Base-by-base conservation (phyloP, 2,797 vertebrate genomes). In the Danio tinwini region DNA sequence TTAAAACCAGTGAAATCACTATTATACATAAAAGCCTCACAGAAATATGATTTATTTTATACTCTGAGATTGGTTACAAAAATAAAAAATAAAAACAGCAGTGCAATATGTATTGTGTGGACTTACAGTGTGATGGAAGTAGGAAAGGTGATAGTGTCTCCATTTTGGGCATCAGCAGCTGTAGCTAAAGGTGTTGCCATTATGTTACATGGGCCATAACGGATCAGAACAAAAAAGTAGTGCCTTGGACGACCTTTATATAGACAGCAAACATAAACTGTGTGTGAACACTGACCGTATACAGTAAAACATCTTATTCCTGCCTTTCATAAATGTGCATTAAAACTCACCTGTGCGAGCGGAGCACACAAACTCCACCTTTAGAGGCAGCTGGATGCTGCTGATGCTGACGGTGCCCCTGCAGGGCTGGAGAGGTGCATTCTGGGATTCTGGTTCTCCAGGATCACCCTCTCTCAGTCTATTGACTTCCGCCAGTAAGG, bases 201-300 rank as follows among this genome's bases (percentile, higher is more conserved):
- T 17, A 95, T 91, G 85, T 94, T 93, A 86, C 89, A 90, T 6
- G 91, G 85, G 0, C 94, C 95, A 3, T 93, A 94, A 47, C 93
- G 94, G 75, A 95, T 92, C 78, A 95, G 90, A 50, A 95, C 62
- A 19, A 95, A 93, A 81, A 95, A 95, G 85, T 93, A 95, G 88
- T 95, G 93, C 71, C 91, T 93, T 0, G 92, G 92, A 0, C 88
- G 88, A 62, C 92, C 94, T 95, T 58, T 10, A 44, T 8, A 52
- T n/a, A 74, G 2, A 68, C 1, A 68, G 17, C 14, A 67, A 45
- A 58, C 45, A 53, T 29, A 44, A 75, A 14, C 2, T 19, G 7
- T n/a, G 13, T 45, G 7, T 14, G 6, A 44, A 45, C 16, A 61
- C 2, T 2, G 42, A 52, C 9, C 8, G 49, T 45, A 9, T 40